Base-by-base conservation (phyloP, 1,140 invertebrate genomes). In the Hylaeus anthracinus region DNA sequence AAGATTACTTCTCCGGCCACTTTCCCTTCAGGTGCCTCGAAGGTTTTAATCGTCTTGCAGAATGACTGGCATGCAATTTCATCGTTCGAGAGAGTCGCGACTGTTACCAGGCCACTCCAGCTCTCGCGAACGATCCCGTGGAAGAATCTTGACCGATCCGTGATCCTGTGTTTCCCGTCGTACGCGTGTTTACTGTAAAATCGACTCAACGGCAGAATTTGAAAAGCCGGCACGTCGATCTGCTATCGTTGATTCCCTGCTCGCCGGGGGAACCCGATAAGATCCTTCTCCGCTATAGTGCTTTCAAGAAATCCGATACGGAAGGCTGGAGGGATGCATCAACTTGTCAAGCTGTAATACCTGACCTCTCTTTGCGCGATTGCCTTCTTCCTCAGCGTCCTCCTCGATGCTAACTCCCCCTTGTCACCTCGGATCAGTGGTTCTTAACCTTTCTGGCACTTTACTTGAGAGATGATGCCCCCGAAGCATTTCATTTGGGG, bases 251-350 rank as follows among this genome's bases (percentile, higher is more conserved):
- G 72, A 51, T 51, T 51, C 51, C 83, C 51, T 39, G 14, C 10
- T 39, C 45, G 60, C 37, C 15, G 39, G 63, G 60, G 26, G 75
- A 86, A 83, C 84, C 66, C 81, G 77, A 65, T 64, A 83, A 74
- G 81, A 86, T 73, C 69, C 74, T 72, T 53, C 77, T 63, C 15
- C 58, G 72, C 45, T 55, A 45, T 58, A 61, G 51, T 58, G 85
- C 76, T 86, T 86, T 79, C 76, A 67, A 86, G 78, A 87, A 86
- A 86, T 86, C 71, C 86, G 86, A 87, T 87, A 87, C 81, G 72
- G 43, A 83, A 76, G 72, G 48, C 58, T 48, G 61, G 69, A 43
- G 82, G 84, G 84, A 85, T 75, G 85, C 84, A 86, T 83, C 85
- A 83, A 83, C 81, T 86, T 86, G 84, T 86, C 84, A 83, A 81